Evolutionary conservation across 2,113 vertebrate species (phyloP).

Genomic region (Platanista minor): DNA sequence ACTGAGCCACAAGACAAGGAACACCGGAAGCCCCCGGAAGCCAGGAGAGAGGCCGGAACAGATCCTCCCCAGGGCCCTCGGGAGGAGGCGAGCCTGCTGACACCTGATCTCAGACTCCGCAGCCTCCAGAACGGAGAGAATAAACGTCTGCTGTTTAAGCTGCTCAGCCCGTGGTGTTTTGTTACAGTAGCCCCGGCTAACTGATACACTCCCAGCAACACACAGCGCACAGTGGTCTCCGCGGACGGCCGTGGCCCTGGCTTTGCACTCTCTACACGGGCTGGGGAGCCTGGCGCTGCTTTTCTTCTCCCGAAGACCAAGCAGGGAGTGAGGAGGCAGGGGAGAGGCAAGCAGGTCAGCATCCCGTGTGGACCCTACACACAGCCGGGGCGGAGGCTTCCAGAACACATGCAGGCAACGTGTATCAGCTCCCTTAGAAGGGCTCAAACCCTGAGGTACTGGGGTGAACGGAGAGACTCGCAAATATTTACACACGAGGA

Average conservation of each 20-base stretch:
- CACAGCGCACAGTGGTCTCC: accelerated
- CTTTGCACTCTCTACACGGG: accelerated
- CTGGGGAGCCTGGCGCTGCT: too few species aligned
- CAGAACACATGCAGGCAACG: background rate
- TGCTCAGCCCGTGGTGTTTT: background rate
- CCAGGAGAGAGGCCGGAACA: background rate
- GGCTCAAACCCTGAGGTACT: background rate
- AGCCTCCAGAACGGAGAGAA: background rate
- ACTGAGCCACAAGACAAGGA: background rate
- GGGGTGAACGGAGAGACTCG: background rate
- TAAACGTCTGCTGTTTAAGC: background rate
- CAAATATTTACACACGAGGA: background rate
- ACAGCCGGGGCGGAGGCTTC: too few species aligned
- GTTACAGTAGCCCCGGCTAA: accelerated
- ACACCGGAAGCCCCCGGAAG: accelerated
- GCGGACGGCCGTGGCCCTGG: accelerated
- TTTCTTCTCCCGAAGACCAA: background rate
- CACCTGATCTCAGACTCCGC: background rate
- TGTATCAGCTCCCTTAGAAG: background rate
- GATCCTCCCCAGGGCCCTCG: background rate
- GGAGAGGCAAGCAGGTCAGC: too few species aligned
- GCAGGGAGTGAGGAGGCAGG: background rate
- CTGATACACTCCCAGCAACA: background rate
- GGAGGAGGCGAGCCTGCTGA: background rate
- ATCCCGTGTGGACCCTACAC: background rate